phyloP scores from a whole-genome alignment of 2,888 invertebrate genomes.

The Choristoneura rosaceana region DNA sequence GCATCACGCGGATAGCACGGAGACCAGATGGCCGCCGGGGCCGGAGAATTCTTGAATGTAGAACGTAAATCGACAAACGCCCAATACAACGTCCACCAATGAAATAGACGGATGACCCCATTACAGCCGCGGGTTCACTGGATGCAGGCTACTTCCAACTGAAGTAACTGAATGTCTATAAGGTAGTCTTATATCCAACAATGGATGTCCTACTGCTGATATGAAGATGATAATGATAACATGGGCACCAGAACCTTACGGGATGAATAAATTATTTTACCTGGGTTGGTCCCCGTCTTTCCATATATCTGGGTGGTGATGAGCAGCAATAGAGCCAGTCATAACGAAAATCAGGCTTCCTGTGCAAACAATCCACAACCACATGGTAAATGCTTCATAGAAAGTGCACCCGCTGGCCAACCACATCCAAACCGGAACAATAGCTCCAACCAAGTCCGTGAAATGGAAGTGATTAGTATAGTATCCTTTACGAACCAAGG shows the following conservation, averaged over 20 bases:
- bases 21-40: too few species aligned
- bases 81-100: too few species aligned
- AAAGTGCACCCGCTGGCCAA: slow-evolving; percentile 62
- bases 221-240: neutral
- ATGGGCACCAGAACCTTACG: neutral
- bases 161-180: too few species aligned
- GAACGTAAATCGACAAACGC: too few species aligned
- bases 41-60: too few species aligned
- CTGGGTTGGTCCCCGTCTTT: slow-evolving; percentile 91
- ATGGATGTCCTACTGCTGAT: too few species aligned
- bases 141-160: too few species aligned
- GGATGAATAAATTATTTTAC: slow-evolving; percentile 58
- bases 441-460: slow-evolving; percentile 68
- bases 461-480: slow-evolving; percentile 65
- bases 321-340: slow-evolving; percentile 90
- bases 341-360: slow-evolving; percentile 86
- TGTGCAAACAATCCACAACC: slow-evolving; percentile 84
- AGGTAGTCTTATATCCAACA: too few species aligned
- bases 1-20: too few species aligned
- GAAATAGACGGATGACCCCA: too few species aligned
- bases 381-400: slow-evolving; percentile 72
- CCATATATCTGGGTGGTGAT: slow-evolving; percentile 92
- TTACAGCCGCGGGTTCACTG: too few species aligned
- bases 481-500: slow-evolving; percentile 61
- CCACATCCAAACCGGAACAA: slow-evolving; percentile 77